Percentiles rank a stretch among this genome's conserved stretches.
These are phyloP conservation scores for Pycnonotus jocosus DNA, from an alignment of 2,113 vertebrate species.

Conservation along the genomic window DNA sequence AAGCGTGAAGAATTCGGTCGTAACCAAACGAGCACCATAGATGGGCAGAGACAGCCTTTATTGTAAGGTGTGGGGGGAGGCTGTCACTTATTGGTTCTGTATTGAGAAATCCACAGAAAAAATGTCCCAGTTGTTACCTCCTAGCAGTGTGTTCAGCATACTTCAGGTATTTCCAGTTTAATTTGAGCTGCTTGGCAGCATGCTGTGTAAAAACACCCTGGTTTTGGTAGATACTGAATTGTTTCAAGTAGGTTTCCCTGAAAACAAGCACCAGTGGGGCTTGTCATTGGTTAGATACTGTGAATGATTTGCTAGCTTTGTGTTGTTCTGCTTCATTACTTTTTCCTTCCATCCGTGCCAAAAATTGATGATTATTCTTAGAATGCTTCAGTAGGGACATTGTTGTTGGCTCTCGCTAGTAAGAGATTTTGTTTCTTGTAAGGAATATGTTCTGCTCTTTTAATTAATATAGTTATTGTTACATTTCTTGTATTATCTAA, in stretches of 20 bases:
- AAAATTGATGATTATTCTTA: conserved; percentile 25
- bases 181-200: background rate
- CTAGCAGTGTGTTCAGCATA: background rate
- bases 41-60: conserved; percentile 21
- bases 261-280: background rate
- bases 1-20: background rate
- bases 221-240: background rate
- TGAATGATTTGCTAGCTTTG: conserved; percentile 6
- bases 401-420: background rate
- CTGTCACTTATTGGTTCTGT: background rate
- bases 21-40: conserved; percentile 6
- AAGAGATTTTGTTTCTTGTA: background rate
- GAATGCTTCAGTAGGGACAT: background rate
- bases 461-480: background rate
- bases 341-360: conserved; percentile 17
- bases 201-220: background rate
- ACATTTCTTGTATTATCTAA: background rate
- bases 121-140: background rate
- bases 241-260: background rate
- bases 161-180: background rate
- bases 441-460: background rate
- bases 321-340: background rate
- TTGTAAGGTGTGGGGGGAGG: conserved; percentile 17
- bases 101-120: background rate
- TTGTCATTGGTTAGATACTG: conserved; percentile 8